A percentile compares a stretch with the other conserved stretches of the same genome.
These are phyloP conservation scores for Parotocinclus haroldoi DNA, from an alignment of 2,797 vertebrate species.

Conservation along the genomic window DNA sequence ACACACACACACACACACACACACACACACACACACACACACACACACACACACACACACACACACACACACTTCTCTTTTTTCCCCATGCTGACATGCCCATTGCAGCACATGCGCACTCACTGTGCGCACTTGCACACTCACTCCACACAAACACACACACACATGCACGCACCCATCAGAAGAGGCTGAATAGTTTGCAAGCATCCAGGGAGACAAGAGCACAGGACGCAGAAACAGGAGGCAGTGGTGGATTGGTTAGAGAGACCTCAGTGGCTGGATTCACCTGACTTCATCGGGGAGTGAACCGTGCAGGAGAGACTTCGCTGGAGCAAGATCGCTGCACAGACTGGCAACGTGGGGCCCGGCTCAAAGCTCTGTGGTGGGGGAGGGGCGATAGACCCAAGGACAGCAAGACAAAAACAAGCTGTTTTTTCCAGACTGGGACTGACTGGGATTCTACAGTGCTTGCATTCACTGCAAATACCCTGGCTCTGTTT, in stretches of 20 bases:
- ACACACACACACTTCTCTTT: slow-evolving; percentile 24
- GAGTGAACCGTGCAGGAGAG: slow-evolving; percentile 57
- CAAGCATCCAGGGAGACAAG: slow-evolving; percentile 72
- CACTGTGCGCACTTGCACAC: slow-evolving; percentile 38
- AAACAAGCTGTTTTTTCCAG: slow-evolving; percentile 69
- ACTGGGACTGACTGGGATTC: slow-evolving; percentile 59
- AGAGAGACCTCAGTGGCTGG: slow-evolving; percentile 51
- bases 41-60: not conserved
- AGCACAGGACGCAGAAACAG: slow-evolving; percentile 30
- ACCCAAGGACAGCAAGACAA: slow-evolving; percentile 61
- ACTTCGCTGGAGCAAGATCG: slow-evolving; percentile 46
- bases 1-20: too few species aligned
- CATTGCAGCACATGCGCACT: slow-evolving; percentile 72
- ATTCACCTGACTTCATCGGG: slow-evolving; percentile 55
- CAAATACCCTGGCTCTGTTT: slow-evolving; percentile 40
- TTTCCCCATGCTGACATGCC: slow-evolving; percentile 70
- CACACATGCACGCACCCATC: slow-evolving; percentile 66
- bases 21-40: too few species aligned
- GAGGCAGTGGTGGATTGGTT: slow-evolving; percentile 57
- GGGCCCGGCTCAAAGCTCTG: slow-evolving; percentile 68
- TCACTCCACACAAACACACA: slow-evolving; percentile 49
- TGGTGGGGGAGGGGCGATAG: slow-evolving; percentile 70
- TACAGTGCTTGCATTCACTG: slow-evolving; percentile 54
- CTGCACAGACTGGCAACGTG: slow-evolving; percentile 61
- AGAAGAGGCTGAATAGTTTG: slow-evolving; percentile 76